Evolutionary conservation across 2,797 vertebrate genomes (phyloP).

Genomic region (Megaceryle alcyon): DNA sequence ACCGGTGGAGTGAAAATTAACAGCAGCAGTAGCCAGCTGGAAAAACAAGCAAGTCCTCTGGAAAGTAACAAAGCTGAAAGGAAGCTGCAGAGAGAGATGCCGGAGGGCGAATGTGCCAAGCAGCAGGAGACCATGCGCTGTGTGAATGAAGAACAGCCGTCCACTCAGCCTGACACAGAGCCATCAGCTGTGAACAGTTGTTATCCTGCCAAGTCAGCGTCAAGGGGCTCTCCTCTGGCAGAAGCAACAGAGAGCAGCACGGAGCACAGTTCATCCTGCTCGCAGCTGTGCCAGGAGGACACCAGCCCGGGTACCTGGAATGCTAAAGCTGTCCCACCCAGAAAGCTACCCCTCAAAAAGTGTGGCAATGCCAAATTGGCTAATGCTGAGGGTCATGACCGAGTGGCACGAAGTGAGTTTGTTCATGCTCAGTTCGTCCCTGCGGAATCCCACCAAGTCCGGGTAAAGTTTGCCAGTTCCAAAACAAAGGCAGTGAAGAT

Average conservation of each 20-base stretch:
- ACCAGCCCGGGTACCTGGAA: not conserved
- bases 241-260: not conserved
- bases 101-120: constrained; percentile 3
- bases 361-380: constrained; percentile 11
- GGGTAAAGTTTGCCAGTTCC: constrained; percentile 82
- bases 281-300: constrained; percentile 21
- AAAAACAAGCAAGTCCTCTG: constrained; percentile 35
- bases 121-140: not conserved
- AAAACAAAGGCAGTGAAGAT: constrained; percentile 85
- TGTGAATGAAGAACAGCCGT: constrained; percentile 61
- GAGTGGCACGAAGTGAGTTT: constrained; percentile 70
- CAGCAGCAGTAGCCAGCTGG: constrained; percentile 23
- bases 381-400: constrained; percentile 55
- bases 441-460: constrained; percentile 80
- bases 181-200: constrained; percentile 43
- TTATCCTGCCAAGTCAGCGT: constrained; percentile 6
- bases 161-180: constrained; percentile 15
- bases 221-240: constrained; percentile 48
- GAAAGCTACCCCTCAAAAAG: constrained; percentile 62
- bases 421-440: constrained; percentile 84
- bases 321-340: not conserved
- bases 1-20: constrained; percentile 36
- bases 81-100: not conserved
- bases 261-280: not conserved
- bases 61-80: constrained; percentile 15